Base-by-base conservation (phyloP, 1,140 invertebrate species). In the Drosophila kikkawai region DNA sequence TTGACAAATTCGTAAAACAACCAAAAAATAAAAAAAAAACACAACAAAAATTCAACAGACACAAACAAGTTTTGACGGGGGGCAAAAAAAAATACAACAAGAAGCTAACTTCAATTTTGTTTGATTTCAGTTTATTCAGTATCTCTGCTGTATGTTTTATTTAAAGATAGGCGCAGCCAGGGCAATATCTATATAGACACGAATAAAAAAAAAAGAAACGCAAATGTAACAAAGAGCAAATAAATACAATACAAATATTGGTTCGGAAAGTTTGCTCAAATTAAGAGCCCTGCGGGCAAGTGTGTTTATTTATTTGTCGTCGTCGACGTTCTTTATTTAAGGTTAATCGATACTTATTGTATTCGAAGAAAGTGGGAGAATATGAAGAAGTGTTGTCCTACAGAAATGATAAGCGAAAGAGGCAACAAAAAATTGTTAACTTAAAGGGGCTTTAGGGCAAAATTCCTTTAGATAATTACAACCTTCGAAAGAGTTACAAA, bases 1-100 rank as follows among this genome's bases (percentile, higher is more conserved):
- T 84, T 88, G 85, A 87, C 84, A 87, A 87, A 90, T 88, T 88
- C 73, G 67, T 80, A 84, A 83, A 83, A 80, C 56, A 77, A 69
- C 47, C 61, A 53, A 67, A 63, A 68, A 74, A 58, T 37, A 44
- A 36, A 42, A 60, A 36, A 57, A 37, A 32, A 45, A 64, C 12
- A 50, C 41, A 34, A 19, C 34, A 15, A 61, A 75, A 22, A 53
- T 41, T 29, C 51, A 58, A 45, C 59, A 64, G 67, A 74, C 57
- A 61, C 83, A 87, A 87, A 87, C 84, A 88, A 88, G 84, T 88
- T 87, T 84, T 39, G 59, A 78, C 71, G 42, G 47, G 26, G 32
- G 26, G 26, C 26, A 22, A 36, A 34, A 51, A 55, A 48, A 26
- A 50, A 50, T 50, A 19, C 34, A 39, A 22, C 51, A 39, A 42